These are phyloP conservation scores for Chelon auratus DNA, from an alignment of 2,797 vertebrate species.

Conservation along the genomic window DNA sequence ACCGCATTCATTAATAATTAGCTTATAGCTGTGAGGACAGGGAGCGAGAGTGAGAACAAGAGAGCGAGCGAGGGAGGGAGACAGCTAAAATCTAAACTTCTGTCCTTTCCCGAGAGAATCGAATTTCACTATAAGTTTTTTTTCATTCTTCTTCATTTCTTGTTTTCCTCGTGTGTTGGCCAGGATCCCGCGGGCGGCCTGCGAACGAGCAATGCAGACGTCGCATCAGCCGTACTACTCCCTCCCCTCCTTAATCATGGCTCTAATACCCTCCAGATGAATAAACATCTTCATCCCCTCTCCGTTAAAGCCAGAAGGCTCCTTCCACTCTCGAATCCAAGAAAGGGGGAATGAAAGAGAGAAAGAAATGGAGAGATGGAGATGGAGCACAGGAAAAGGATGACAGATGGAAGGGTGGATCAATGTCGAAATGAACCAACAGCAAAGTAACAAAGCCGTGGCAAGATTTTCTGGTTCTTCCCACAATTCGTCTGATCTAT, in stretches of 20 bases:
- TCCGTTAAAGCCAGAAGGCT: conserved; percentile 90
- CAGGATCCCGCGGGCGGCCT: conserved; percentile 83
- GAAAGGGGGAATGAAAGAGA: conserved; percentile 61
- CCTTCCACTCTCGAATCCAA: conserved; percentile 79
- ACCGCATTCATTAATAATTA: conserved; percentile 88
- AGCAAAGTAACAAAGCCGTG: conserved; percentile 82
- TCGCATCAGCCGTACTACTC: conserved; percentile 83
- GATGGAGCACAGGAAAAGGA: conserved; percentile 68
- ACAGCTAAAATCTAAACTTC: conserved; percentile 71
- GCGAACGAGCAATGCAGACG: conserved; percentile 91
- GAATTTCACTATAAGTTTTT: conserved; percentile 76
- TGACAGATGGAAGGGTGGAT: conserved; percentile 82
- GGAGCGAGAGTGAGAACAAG: conserved; percentile 51
- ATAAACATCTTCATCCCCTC: conserved; percentile 92
- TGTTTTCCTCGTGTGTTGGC: conserved; percentile 87
- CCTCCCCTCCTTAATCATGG: conserved; percentile 91
- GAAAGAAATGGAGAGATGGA: conserved; percentile 67
- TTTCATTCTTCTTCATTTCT: conserved; percentile 76
- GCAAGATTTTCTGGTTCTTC: conserved; percentile 76
- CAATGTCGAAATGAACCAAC: conserved; percentile 79
- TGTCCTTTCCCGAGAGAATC: conserved; percentile 69
- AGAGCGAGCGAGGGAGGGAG: conserved; percentile 33
- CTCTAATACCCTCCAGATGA: conserved; percentile 98
- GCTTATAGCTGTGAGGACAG: conserved; percentile 75
- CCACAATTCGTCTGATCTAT: conserved; percentile 79